phyloP scores from a whole-genome alignment of 2,797 vertebrate species.

The Aphelocoma californica region DNA sequence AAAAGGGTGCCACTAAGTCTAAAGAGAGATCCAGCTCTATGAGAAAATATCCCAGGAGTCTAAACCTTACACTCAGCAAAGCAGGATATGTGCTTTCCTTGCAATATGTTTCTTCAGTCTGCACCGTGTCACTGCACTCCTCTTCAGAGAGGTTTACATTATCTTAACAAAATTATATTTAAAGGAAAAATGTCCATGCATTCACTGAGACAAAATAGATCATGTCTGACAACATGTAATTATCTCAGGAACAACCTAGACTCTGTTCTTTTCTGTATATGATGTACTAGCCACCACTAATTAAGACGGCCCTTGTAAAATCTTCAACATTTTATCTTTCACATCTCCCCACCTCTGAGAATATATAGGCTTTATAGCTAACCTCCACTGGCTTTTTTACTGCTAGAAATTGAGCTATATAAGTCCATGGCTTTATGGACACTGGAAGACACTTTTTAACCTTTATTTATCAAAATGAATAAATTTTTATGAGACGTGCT shows the following conservation, averaged over 20 bases:
- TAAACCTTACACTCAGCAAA: not conserved
- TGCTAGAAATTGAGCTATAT: not conserved
- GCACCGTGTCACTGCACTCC: not conserved
- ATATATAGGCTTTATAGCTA: not conserved
- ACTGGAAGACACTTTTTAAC: not conserved
- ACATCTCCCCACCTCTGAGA: not conserved
- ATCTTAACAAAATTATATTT: not conserved
- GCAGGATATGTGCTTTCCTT: not conserved
- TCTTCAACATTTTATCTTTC: not conserved
- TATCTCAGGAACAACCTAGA: not conserved
- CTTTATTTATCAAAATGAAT: not conserved
- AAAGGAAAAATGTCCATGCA: not conserved
- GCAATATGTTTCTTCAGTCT: not conserved
- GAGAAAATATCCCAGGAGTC: not conserved
- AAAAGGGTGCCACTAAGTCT: not conserved
- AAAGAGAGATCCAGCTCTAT: not conserved
- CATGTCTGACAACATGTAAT: rapidly evolving
- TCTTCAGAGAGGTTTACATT: not conserved
- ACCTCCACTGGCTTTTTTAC: not conserved
- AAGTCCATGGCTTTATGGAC: not conserved
- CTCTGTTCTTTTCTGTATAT: not conserved
- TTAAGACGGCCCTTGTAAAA: not conserved
- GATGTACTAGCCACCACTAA: not conserved
- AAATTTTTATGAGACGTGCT: not conserved
- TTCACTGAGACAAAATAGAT: not conserved